Conservation (phyloP, 1,140 invertebrate genomes). For the Drosophila ambigua region DNA sequence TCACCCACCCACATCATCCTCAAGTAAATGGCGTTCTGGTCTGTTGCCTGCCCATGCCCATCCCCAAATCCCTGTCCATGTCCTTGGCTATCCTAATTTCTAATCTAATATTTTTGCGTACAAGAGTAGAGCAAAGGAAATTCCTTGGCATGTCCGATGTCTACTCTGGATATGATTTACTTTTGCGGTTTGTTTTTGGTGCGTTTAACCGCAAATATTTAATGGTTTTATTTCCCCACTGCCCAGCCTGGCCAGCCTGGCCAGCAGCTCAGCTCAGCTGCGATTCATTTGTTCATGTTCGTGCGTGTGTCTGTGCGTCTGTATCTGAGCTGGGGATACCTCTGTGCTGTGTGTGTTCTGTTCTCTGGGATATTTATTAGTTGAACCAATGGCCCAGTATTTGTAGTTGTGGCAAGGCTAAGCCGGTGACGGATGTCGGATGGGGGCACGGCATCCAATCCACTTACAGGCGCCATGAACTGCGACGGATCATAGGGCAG, state of each 20-base stretch:
- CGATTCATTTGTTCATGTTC: conserved; percentile 75
- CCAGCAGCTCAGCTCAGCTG: conserved; percentile 57
- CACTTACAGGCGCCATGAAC: conserved; percentile 31
- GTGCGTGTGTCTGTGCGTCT: conserved; percentile 5
- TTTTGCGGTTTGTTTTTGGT: conserved; percentile 81
- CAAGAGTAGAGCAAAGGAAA: conserved; percentile 20
- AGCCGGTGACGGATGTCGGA: conserved; percentile 49
- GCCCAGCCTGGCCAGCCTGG: neutral
- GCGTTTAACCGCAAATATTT: conserved; percentile 82
- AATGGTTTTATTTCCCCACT: conserved; percentile 75
- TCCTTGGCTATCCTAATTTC: conserved; percentile 76
- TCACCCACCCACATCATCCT: conserved; percentile 17
- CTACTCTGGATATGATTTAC: conserved; percentile 77
- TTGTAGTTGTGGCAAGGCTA: conserved; percentile 67
- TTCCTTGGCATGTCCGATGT: conserved; percentile 65
- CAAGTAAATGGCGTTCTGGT: conserved; percentile 64
- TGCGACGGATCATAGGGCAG: too few relatives aligned
- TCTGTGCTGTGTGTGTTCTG: conserved; percentile 36
- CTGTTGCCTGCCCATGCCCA: conserved; percentile 54
- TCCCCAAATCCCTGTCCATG: conserved; percentile 25
- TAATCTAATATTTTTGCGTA: conserved; percentile 82
- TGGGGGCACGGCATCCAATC: conserved; percentile 9
- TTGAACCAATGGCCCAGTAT: conserved; percentile 64
- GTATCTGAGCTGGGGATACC: neutral
- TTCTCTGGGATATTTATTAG: conserved; percentile 79